Conservation (phyloP, 2,113 vertebrate species). For the Limanda limanda region DNA sequence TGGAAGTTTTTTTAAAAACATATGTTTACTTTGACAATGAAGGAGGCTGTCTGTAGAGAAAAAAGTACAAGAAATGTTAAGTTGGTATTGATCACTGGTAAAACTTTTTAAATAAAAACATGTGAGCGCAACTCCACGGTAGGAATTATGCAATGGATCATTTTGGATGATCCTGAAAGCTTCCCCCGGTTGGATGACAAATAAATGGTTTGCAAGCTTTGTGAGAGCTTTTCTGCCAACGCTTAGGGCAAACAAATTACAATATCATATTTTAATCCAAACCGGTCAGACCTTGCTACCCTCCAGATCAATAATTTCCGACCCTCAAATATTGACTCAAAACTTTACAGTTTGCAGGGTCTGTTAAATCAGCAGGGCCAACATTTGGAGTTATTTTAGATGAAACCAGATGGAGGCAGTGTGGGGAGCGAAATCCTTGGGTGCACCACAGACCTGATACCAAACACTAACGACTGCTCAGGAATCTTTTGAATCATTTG, state of each 20-base stretch:
- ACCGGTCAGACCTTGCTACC: not conserved
- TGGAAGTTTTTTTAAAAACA: too few species aligned
- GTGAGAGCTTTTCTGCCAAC: not conserved
- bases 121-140: too few species aligned
- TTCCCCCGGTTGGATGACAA: not conserved
- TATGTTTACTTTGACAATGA: too few species aligned
- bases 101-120: too few species aligned
- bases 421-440: not conserved
- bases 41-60: too few species aligned
- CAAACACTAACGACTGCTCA: not conserved
- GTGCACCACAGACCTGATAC: slow-evolving; percentile 4
- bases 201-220: too few species aligned
- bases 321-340: not conserved
- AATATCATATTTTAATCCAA: not conserved
- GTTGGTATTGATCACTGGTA: too few species aligned
- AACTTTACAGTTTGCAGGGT: not conserved
- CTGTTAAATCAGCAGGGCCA: not conserved
- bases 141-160: too few species aligned
- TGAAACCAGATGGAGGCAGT: not conserved
- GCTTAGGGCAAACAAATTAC: not conserved
- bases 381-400: not conserved
- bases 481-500: not conserved
- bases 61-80: too few species aligned
- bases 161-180: too few species aligned
- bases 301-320: not conserved